Base-by-base conservation (phyloP, 2,888 invertebrate species). In the Coenonympha glycerion region DNA sequence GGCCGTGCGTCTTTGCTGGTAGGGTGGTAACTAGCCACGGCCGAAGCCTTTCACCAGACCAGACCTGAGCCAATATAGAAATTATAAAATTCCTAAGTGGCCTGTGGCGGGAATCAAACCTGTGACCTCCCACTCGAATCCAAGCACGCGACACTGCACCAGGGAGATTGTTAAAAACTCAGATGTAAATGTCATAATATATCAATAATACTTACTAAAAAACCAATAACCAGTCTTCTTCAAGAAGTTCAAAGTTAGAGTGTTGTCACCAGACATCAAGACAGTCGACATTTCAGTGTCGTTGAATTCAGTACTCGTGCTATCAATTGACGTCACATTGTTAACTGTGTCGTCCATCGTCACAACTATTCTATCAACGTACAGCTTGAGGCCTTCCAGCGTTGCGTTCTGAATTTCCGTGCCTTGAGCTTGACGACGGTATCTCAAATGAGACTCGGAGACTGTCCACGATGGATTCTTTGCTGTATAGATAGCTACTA, bases 401-500 rank as follows among this genome's bases (percentile, higher is more conserved):
- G 37, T 36, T 5, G 15, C 15, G 5, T 39, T 39, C 13, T 39
- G 39, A 2, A 39, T 15, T 21, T 61, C 59, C 19, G 9, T 13
- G 1, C 39, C 47, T 3, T 45, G 39, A 0, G 52, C 47, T 11
- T 77, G 76, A 51, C 86, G 80, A 22, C 82, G 78, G 0, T 63
- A 61, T 2, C 84, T 66, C 0, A 68, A 68, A 31, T 80, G 76
- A 0, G 55, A 60, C 1, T 64, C 66, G 0, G 76, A 59, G 1
- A 82, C 63, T 0, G 68, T 71, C 84, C 81, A 85, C 0, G 91
- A 91, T 0, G 90, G 88, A 57, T 85, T 81, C 22, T 77, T 71
- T 0, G 88, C 90, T 0, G 91, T 91, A 62, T 90, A 91, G 0
- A 91, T 53, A 1, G 86, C 90, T 6, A 91, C 64, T 0, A 91